These are phyloP conservation scores for Eutolmus rufibarbis DNA, from an alignment of 2,888 invertebrate genomes.

Conservation along the genomic window DNA sequence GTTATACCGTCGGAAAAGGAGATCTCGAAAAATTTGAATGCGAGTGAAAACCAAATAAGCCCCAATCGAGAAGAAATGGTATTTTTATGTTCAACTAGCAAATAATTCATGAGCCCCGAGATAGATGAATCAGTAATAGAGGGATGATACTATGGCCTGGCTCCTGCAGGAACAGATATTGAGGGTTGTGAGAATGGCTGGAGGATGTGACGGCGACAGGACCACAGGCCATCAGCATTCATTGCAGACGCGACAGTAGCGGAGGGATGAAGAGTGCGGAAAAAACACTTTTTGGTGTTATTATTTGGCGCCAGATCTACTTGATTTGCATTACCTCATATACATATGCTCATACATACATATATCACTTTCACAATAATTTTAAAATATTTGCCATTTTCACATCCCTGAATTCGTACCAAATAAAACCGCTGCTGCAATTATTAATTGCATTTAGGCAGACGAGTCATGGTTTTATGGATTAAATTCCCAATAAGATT, in stretches of 20 bases:
- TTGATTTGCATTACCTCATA: conserved; percentile 17
- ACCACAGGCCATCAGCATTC: neutral
- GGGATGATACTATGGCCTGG: neutral
- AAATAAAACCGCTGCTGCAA: neutral
- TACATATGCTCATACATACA: neutral
- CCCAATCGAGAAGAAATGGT: conserved; percentile 23
- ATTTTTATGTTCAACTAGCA: conserved; percentile 31
- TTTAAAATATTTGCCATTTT: neutral
- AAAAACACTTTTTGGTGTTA: conserved; percentile 3
- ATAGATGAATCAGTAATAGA: conserved; percentile 24
- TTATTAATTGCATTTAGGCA: neutral
- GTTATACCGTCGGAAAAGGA: neutral
- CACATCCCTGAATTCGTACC: neutral
- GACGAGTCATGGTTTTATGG: neutral
- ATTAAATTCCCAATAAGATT: neutral
- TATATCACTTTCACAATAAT: conserved; percentile 4
- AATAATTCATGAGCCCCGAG: conserved; percentile 24
- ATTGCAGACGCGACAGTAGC: neutral
- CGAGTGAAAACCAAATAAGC: conserved; percentile 31
- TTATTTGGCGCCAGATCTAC: conserved; percentile 13
- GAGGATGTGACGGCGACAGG: neutral
- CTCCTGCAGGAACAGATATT: neutral
- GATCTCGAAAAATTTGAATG: conserved; percentile 12
- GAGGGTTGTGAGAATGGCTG: neutral
- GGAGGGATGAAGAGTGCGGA: neutral